Conservation (phyloP, 2,888 invertebrate genomes). For the Osedax fenrisi region DNA sequence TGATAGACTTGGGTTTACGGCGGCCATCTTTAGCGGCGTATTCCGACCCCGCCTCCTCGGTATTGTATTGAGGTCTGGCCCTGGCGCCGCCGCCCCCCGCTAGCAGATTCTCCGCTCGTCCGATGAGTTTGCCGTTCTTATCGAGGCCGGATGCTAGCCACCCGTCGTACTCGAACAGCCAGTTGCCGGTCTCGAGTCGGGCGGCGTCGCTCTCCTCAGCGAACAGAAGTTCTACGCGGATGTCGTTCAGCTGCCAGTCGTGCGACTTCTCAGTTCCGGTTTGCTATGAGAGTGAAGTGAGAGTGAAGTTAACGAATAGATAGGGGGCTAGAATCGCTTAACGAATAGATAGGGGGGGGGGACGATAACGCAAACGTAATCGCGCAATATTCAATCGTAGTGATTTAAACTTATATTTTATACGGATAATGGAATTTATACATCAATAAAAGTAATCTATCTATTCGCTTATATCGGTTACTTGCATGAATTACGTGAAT, state of each 20-base stretch:
- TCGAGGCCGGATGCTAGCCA: neutral
- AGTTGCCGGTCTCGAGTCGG: neutral
- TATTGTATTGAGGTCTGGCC: neutral
- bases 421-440: too few species aligned
- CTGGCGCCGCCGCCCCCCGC: neutral
- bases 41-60: too few species aligned
- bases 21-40: too few species aligned
- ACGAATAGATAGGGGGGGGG: too few species aligned
- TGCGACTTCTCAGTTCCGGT: neutral
- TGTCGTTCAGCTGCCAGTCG: neutral
- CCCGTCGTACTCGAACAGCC: neutral
- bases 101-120: neutral
- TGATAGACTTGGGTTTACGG: neutral
- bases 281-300: neutral
- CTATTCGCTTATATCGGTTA: too few species aligned
- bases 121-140: neutral
- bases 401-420: too few species aligned
- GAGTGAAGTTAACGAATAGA: neutral
- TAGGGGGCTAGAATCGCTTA: too few species aligned
- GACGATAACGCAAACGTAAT: too few species aligned
- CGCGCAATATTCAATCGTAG: too few species aligned
- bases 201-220: neutral
- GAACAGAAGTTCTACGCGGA: neutral
- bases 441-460: too few species aligned
- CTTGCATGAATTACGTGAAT: too few species aligned